A percentile compares a stretch with the other conserved stretches of the same genome.
phyloP scores from a whole-genome alignment of 2,113 vertebrate genomes.

The Acrocephalus kingi region DNA sequence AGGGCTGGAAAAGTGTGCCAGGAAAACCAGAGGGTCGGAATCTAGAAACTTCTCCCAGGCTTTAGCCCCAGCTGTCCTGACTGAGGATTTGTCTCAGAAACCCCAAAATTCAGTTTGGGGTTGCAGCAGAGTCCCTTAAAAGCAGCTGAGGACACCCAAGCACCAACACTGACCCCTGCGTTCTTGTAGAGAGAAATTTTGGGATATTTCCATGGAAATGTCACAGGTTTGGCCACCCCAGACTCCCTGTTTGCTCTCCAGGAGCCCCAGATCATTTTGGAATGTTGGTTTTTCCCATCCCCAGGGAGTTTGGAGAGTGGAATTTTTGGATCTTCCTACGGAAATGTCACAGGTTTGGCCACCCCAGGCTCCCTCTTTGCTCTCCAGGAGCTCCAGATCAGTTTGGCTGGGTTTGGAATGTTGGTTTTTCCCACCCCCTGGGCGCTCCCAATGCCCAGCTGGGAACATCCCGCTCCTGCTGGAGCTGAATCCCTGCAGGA shows the following conservation, averaged over 20 bases:
- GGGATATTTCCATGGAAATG: not conserved
- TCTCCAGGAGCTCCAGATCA: not conserved
- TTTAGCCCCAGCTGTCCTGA: not conserved
- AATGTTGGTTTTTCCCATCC: not conserved
- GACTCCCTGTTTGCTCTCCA: not conserved
- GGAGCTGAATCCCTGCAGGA: not conserved
- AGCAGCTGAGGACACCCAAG: not conserved
- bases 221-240: not conserved
- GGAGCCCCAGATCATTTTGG: not conserved
- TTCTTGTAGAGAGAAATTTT: not conserved
- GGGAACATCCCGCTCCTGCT: not conserved
- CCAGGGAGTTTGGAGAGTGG: not conserved
- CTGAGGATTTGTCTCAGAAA: not conserved
- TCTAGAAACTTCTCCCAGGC: not conserved
- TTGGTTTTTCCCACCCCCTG: not conserved
- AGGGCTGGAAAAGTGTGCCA: not conserved
- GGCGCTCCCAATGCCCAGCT: not conserved
- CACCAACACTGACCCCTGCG: accelerated
- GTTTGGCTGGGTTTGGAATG: not conserved
- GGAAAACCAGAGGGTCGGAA: not conserved
- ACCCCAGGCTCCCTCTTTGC: not conserved
- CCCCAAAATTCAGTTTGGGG: not conserved
- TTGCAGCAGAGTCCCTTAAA: not conserved
- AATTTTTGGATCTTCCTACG: not conserved
- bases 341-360: not conserved